Evolutionary conservation across 2,888 invertebrate species (phyloP).

Genomic region (Ectemnius lituratus): DNA sequence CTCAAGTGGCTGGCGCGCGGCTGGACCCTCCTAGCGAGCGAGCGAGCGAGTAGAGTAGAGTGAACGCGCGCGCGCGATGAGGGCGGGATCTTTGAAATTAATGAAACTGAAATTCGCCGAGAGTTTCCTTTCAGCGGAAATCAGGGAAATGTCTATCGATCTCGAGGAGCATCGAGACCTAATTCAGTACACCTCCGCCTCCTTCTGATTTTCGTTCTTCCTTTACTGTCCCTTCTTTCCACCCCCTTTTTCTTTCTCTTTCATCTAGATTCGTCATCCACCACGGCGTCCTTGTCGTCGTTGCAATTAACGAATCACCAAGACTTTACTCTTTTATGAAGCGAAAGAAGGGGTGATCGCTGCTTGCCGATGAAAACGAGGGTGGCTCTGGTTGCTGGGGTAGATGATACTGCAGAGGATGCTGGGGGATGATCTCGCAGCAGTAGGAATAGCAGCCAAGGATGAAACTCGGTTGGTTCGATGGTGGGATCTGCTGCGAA

Average conservation of each 20-base stretch:
- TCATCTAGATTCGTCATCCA: neutral
- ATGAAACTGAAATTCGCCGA: slow-evolving; percentile 63
- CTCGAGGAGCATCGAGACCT: slow-evolving; percentile 26
- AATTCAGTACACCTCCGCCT: neutral
- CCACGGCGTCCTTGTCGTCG: slow-evolving; percentile 28
- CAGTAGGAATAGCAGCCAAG: no score
- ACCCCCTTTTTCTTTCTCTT: neutral
- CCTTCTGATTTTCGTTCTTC: slow-evolving; percentile 11
- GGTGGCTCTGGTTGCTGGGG: neutral
- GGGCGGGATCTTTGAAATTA: slow-evolving; percentile 60
- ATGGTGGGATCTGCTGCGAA: slow-evolving; percentile 29
- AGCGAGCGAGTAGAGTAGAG: no score
- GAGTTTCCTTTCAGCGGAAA: slow-evolving; percentile 63
- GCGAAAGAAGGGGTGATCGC: slow-evolving; percentile 34
- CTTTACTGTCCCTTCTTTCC: neutral
- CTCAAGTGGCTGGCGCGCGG: slow-evolving; percentile 50
- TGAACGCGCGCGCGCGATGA: slow-evolving; percentile 25
- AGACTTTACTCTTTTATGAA: slow-evolving; percentile 55
- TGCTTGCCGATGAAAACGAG: neutral
- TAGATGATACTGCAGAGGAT: no score
- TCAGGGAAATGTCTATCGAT: slow-evolving; percentile 62
- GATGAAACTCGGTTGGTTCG: slow-evolving; percentile 4
- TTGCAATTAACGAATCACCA: slow-evolving; percentile 58
- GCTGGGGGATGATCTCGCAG: no score
- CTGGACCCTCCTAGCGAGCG: slow-evolving; percentile 25